These are phyloP conservation scores for Chloropsis cyanopogon DNA, from an alignment of 2,113 vertebrate species.

Conservation along the genomic window DNA sequence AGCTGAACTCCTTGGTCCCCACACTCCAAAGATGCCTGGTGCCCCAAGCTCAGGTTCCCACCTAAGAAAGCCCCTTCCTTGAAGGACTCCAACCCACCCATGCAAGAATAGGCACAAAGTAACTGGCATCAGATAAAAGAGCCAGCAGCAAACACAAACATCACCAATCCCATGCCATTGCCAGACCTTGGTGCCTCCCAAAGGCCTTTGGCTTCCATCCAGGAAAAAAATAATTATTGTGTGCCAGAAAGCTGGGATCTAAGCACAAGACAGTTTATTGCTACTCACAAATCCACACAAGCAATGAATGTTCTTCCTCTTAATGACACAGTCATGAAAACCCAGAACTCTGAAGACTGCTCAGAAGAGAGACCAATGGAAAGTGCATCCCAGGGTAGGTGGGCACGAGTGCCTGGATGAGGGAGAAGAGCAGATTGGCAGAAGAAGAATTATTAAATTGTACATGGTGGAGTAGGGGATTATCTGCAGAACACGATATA, in stretches of 20 bases:
- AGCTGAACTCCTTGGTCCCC: background rate
- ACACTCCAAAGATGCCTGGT: background rate
- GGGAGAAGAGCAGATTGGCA: background rate
- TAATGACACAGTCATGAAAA: background rate
- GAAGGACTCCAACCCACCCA: background rate
- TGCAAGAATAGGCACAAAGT: background rate
- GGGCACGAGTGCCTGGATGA: background rate
- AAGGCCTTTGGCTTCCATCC: background rate
- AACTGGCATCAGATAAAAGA: background rate
- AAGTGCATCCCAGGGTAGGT: background rate
- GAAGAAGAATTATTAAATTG: conserved; percentile 28
- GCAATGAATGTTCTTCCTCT: background rate
- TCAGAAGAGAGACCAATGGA: background rate
- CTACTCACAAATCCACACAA: background rate
- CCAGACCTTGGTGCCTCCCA: background rate
- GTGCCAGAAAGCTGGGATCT: background rate
- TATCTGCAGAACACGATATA: conserved; percentile 33
- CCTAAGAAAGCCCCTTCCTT: background rate
- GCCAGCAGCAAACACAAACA: background rate
- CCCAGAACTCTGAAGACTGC: background rate
- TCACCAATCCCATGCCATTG: background rate
- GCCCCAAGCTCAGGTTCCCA: background rate
- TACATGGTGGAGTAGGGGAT: conserved; percentile 18
- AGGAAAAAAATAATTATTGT: background rate
- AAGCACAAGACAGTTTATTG: background rate